These are phyloP conservation scores for Drosophila stalkeri DNA, from an alignment of 2,888 invertebrate species.

Conservation along the genomic window DNA sequence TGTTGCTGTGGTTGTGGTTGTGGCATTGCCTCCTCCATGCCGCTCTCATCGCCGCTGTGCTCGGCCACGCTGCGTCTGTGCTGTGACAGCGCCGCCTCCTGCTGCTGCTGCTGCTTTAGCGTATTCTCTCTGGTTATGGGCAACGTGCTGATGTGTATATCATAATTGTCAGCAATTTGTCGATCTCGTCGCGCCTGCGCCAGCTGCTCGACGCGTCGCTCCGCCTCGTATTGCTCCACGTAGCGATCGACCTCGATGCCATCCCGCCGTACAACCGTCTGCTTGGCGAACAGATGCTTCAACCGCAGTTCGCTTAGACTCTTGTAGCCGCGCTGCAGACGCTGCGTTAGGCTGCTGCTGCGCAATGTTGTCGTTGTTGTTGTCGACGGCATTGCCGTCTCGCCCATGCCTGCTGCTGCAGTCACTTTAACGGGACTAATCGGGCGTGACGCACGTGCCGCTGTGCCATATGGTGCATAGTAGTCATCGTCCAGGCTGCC, in stretches of 20 bases:
- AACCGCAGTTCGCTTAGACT: constrained; percentile 82
- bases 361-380: neutral
- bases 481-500: constrained; percentile 80
- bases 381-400: neutral
- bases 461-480: constrained; percentile 58
- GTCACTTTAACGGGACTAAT: constrained; percentile 67
- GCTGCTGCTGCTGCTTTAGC: constrained; percentile 30
- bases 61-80: constrained; percentile 47
- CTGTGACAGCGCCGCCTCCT: neutral
- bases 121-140: constrained; percentile 69
- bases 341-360: constrained; percentile 72
- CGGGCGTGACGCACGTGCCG: constrained; percentile 54
- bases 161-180: constrained; percentile 76
- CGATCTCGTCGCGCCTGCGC: constrained; percentile 70
- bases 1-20: constrained; percentile 1
- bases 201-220: constrained; percentile 64
- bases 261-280: constrained; percentile 80
- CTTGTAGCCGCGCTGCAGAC: constrained; percentile 81
- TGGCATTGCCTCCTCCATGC: constrained; percentile 69
- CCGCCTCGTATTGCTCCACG: constrained; percentile 78
- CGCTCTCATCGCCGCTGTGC: constrained; percentile 77
- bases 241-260: constrained; percentile 81
- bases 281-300: constrained; percentile 82
- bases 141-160: constrained; percentile 70
- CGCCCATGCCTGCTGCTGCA: neutral